Evolutionary conservation across 2,797 vertebrate genomes (phyloP).

Genomic region (Trachops cirrhosus): DNA sequence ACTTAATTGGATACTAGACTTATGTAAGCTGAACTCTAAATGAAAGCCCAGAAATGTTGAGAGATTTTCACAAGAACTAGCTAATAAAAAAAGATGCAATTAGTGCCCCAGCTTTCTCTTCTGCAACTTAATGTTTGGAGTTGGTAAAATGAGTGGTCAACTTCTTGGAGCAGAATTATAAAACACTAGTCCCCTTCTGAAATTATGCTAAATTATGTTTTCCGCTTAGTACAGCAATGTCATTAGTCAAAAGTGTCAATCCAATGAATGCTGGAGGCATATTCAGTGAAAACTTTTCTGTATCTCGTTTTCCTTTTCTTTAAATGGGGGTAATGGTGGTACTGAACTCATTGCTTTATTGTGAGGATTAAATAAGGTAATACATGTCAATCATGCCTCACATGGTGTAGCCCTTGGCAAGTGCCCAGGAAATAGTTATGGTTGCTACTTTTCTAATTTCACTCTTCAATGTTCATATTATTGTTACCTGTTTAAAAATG

Average conservation of each 20-base stretch:
- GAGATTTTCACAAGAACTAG: not conserved
- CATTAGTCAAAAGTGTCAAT: not conserved
- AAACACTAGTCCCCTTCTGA: not conserved
- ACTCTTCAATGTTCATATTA: not conserved
- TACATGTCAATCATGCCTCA: not conserved
- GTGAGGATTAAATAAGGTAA: not conserved
- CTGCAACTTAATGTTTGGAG: not conserved
- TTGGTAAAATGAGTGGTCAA: not conserved
- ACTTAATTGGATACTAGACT: not conserved
- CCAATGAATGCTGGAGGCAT: not conserved
- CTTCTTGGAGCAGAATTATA: not conserved
- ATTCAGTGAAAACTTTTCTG: not conserved
- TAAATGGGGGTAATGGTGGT: not conserved
- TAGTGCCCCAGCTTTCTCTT: not conserved
- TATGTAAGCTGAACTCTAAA: not conserved
- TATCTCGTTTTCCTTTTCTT: not conserved
- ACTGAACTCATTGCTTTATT: not conserved
- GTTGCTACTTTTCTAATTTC: not conserved
- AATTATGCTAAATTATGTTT: conserved; percentile 9
- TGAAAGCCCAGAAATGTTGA: not conserved
- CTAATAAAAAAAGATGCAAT: not conserved
- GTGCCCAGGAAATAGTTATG: not conserved
- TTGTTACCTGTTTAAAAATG: not conserved
- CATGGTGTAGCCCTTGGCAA: not conserved
- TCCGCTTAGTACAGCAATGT: not conserved